Base-by-base conservation (phyloP, 2,113 vertebrate species). In the Vidua chalybeata region DNA sequence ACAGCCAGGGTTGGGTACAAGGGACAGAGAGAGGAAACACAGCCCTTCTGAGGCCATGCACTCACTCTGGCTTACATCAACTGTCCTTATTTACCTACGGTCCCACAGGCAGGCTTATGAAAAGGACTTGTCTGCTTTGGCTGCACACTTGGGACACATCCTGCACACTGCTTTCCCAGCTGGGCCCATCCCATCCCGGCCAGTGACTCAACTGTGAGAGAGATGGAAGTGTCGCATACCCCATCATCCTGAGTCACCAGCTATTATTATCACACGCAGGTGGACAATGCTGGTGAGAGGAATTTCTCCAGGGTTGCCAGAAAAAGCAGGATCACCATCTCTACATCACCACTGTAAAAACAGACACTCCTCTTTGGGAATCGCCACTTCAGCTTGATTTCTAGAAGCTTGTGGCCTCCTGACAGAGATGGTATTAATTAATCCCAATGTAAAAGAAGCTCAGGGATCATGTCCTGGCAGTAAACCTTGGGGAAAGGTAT, bases 161-260 rank as follows among this genome's bases (percentile, higher is more conserved):
- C 96, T 97, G 96, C 80, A 51, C 74, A 35, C 56, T 92, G 90
- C 92, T 96, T 97, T 93, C 83, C 94, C 93, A 95, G 95, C 94
- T 96, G 93, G 92, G 83, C 96, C 93, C 86, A 90, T 56, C 94
- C 96, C 93, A 93, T 88, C 94, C 84, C 80, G 0, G 73, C 64
- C 10, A 2, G 85, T 96, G 96, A 96, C 94, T 96, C 96, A 96
- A 52, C 86, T 45, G 61, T 66, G 79, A 87, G 62, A 87, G 89
- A 33, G 63, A 93, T 96, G 92, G 95, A 96, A 96, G 84, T 93
- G 94, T 84, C 10, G 0, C 79, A 92, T 41, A 96, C 69, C 33
- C 79, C 3, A 35, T 30, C 17, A 2, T 27, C 76, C 85, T 96
- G 93, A 97, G 88, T 97, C 96, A 96, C 79, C 56, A 19, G 74